phyloP scores from a whole-genome alignment of 2,113 vertebrate species.

The Cynoglossus semilaevis region DNA sequence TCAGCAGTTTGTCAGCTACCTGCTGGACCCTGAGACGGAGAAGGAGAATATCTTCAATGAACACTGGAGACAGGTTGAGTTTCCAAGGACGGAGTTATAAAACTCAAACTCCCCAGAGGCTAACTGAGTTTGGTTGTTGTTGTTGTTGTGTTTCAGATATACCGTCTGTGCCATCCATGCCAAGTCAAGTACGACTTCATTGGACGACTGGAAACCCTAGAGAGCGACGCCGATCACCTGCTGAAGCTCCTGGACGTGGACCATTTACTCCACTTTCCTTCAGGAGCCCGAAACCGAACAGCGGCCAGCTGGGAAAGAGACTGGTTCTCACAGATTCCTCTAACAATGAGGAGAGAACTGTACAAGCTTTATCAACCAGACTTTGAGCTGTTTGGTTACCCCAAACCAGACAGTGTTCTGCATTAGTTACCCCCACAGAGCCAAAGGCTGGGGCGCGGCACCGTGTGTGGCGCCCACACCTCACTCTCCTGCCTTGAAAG shows the following conservation, averaged over 20 bases:
- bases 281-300: conserved; percentile 83
- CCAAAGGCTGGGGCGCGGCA: conserved; percentile 26
- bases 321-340: conserved; percentile 86
- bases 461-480: conserved; percentile 28
- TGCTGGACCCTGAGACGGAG: conserved; percentile 78
- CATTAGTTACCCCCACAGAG: conserved; percentile 37
- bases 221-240: conserved; percentile 86
- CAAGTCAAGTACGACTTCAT: conserved; percentile 93
- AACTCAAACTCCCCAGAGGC: too few species aligned
- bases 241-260: conserved; percentile 86
- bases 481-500: conserved; percentile 30
- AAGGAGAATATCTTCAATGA: conserved; percentile 62
- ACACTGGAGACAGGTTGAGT: conserved; percentile 67
- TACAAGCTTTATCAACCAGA: conserved; percentile 89
- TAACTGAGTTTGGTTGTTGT: too few species aligned
- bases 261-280: conserved; percentile 81
- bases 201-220: conserved; percentile 90
- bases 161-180: conserved; percentile 92
- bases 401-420: conserved; percentile 83
- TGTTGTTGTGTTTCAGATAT: conserved; percentile 65
- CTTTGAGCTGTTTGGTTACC: conserved; percentile 91
- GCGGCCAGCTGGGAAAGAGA: conserved; percentile 85
- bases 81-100: too few species aligned
- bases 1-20: conserved; percentile 87
- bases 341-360: conserved; percentile 81